Conservation (phyloP, 2,888 invertebrate species). For the Platycheirus rosarum region DNA sequence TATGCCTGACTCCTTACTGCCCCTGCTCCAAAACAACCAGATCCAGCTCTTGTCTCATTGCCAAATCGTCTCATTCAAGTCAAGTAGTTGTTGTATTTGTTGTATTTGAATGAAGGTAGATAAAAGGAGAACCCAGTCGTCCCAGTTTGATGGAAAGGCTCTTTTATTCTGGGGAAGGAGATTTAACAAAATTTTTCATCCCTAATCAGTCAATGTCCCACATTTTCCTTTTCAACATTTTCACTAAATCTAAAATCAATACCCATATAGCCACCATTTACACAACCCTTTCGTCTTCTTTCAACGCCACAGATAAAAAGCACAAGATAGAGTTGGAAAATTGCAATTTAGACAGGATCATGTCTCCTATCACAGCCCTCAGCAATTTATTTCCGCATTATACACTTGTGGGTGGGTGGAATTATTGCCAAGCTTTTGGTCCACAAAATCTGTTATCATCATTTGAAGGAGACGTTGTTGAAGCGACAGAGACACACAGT, state of each 20-base stretch:
- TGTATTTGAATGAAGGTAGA: not conserved
- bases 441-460: slow-evolving; percentile 32
- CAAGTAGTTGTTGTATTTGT: slow-evolving; percentile 1
- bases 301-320: slow-evolving; percentile 27
- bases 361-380: slow-evolving; percentile 37
- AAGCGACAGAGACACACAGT: not conserved
- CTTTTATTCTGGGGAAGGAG: not conserved
- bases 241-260: slow-evolving; percentile 60
- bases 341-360: slow-evolving; percentile 58
- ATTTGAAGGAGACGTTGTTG: slow-evolving; percentile 14
- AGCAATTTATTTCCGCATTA: slow-evolving; percentile 35
- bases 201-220: slow-evolving; percentile 64
- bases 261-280: not conserved
- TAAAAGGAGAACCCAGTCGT: not conserved
- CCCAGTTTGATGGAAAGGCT: not conserved
- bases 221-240: slow-evolving; percentile 53
- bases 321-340: slow-evolving; percentile 31
- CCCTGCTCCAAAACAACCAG: no score
- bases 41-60: not conserved
- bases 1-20: slow-evolving; percentile 12
- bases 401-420: slow-evolving; percentile 5
- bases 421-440: slow-evolving; percentile 37
- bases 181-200: slow-evolving; percentile 53
- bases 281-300: slow-evolving; percentile 43
- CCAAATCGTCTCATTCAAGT: slow-evolving; percentile 19